A percentile compares a stretch with the other conserved stretches of the same genome.
Evolutionary conservation across 2,797 vertebrate genomes (phyloP).

Genomic region (Ciconia nigra): DNA sequence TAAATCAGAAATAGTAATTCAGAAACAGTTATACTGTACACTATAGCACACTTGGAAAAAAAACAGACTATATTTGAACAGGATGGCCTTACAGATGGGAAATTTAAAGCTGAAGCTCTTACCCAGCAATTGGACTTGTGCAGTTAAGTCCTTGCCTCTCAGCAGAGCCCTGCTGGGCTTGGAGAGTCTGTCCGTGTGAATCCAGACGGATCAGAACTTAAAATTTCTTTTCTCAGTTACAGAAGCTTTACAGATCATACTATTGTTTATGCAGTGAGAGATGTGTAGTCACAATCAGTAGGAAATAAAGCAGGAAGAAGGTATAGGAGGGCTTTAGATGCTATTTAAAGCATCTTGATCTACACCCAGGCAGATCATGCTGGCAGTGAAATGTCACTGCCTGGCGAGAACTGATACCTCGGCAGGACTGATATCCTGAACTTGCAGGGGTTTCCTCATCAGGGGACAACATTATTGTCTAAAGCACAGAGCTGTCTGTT

Average conservation of each 20-base stretch:
- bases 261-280: not conserved
- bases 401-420: not conserved
- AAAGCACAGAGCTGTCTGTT: not conserved
- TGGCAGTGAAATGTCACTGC: slow-evolving; percentile 52
- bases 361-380: slow-evolving; percentile 1
- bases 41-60: not conserved
- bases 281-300: not conserved
- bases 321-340: not conserved
- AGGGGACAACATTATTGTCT: not conserved
- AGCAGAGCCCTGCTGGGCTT: not conserved
- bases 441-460: slow-evolving; percentile 27
- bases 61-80: not conserved
- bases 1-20: not conserved
- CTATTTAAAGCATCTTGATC: slow-evolving; percentile 48
- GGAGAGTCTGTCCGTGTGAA: not conserved
- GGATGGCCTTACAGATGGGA: not conserved
- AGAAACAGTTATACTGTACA: not conserved
- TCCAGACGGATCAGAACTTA: not conserved
- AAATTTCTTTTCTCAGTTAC: not conserved
- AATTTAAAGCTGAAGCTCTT: not conserved
- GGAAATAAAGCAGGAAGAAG: not conserved
- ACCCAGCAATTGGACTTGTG: not conserved
- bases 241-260: not conserved
- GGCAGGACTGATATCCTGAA: not conserved
- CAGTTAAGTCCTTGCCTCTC: not conserved